Conservation (phyloP, 2,888 invertebrate species). For the Oithona nana region DNA sequence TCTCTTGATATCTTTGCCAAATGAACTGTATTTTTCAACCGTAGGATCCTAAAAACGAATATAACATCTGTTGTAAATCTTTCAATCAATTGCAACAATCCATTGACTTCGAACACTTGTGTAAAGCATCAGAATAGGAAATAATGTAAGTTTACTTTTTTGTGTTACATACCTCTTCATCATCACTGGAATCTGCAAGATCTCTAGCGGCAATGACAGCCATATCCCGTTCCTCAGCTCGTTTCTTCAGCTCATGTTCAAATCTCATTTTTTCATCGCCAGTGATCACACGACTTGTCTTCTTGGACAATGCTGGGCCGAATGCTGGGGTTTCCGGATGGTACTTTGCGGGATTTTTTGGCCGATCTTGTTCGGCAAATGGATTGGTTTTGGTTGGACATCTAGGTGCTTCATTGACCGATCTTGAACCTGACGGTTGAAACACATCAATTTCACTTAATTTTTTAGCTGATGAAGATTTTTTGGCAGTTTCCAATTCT, state of each 20-base stretch:
- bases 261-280: neutral
- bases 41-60: conserved; percentile 38
- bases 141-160: too few relatives aligned
- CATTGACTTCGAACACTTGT: too few relatives aligned
- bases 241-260: neutral
- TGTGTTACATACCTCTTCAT: conserved; percentile 54
- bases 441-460: conserved; percentile 7
- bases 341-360: neutral
- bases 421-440: neutral
- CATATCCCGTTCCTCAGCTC: neutral
- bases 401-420: neutral
- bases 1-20: conserved; percentile 40
- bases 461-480: neutral
- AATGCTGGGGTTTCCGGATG: conserved; percentile 4
- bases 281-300: neutral
- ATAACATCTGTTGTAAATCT: too few relatives aligned
- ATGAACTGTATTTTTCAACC: conserved; percentile 48
- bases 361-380: neutral
- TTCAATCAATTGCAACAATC: too few relatives aligned
- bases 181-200: conserved; percentile 57
- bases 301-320: neutral
- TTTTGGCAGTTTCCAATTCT: conserved; percentile 6
- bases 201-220: conserved; percentile 33
- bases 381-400: neutral
- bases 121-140: too few relatives aligned